These are phyloP conservation scores for Eupithecia subfuscata DNA, from an alignment of 2,888 invertebrate species.

Conservation along the genomic window DNA sequence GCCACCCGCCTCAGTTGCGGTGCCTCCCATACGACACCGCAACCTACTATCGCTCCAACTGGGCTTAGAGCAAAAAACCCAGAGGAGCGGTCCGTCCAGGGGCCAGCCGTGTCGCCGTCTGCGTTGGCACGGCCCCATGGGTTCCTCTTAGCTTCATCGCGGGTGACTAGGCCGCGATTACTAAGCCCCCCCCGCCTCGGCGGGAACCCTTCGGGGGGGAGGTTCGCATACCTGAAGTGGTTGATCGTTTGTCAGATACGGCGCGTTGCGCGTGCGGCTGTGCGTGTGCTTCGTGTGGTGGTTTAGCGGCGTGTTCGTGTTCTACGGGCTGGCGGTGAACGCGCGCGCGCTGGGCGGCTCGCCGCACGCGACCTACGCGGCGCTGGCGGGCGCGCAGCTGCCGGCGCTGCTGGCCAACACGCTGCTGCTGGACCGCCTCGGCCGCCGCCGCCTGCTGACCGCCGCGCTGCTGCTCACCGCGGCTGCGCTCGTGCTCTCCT, in stretches of 20 bases:
- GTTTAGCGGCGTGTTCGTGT: conserved; percentile 76
- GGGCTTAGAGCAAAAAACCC: too few species aligned
- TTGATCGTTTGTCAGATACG: conserved; percentile 56
- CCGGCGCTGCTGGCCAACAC: conserved; percentile 73
- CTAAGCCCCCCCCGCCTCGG: too few species aligned
- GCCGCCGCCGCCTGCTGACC: conserved; percentile 71
- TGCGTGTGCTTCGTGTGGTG: conserved; percentile 76
- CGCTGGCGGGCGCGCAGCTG: conserved; percentile 72
- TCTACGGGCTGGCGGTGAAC: conserved; percentile 77
- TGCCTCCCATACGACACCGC: too few species aligned
- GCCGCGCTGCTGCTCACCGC: conserved; percentile 72
- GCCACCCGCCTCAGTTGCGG: too few species aligned
- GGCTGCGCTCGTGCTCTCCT: conserved; percentile 63
- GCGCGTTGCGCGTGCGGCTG: conserved; percentile 69
- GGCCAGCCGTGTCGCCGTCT: too few species aligned
- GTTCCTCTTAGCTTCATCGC: too few species aligned
- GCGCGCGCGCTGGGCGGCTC: conserved; percentile 71
- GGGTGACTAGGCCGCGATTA: too few species aligned
- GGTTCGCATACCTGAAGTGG: not conserved
- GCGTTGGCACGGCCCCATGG: too few species aligned
- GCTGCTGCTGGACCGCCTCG: conserved; percentile 72
- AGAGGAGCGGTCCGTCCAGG: too few species aligned
- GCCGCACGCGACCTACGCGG: conserved; percentile 70
- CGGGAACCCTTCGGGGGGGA: too few species aligned
- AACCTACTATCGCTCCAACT: too few species aligned